phyloP scores from a whole-genome alignment of 2,888 invertebrate genomes.

The Buathra laborator region DNA sequence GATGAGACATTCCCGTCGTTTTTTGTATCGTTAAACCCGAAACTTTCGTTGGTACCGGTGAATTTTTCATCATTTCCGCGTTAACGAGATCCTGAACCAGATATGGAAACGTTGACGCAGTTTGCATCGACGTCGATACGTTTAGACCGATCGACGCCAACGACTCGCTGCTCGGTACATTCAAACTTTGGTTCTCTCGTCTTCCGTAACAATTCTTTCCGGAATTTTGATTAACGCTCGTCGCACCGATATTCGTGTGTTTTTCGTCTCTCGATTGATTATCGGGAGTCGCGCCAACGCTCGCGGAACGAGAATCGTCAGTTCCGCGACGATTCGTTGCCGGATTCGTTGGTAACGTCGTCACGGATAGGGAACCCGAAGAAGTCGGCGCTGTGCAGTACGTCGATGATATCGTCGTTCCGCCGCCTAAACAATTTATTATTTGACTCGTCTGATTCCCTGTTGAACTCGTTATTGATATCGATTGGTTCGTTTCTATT shows the following conservation, averaged over 20 bases:
- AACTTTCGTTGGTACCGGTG: conserved; percentile 68
- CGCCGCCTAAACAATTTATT: conserved; percentile 64
- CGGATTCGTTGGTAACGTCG: conserved; percentile 24
- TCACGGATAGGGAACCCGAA: conserved; percentile 62
- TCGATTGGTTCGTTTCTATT: conserved; percentile 43
- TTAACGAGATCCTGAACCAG: conserved; percentile 77
- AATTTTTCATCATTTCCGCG: conserved; percentile 72
- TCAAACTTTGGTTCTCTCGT: conserved; percentile 56
- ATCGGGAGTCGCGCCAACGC: neutral
- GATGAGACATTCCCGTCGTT: conserved; percentile 56
- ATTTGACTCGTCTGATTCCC: conserved; percentile 58
- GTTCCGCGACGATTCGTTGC: conserved; percentile 6
- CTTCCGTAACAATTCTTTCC: conserved; percentile 58
- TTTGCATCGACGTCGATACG: conserved; percentile 75
- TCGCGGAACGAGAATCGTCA: neutral
- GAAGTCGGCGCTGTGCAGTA: conserved; percentile 46
- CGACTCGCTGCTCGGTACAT: conserved; percentile 71
- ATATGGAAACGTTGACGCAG: conserved; percentile 73
- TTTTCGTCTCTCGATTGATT: conserved; percentile 22
- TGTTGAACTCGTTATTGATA: conserved; percentile 46
- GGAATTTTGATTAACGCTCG: conserved; percentile 58
- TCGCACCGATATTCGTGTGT: neutral
- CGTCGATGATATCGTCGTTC: conserved; percentile 58
- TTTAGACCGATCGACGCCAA: conserved; percentile 75
- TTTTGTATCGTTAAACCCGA: conserved; percentile 68